Conservation (phyloP, 2,113 vertebrate species). For the Chlorocebus sabaeus region DNA sequence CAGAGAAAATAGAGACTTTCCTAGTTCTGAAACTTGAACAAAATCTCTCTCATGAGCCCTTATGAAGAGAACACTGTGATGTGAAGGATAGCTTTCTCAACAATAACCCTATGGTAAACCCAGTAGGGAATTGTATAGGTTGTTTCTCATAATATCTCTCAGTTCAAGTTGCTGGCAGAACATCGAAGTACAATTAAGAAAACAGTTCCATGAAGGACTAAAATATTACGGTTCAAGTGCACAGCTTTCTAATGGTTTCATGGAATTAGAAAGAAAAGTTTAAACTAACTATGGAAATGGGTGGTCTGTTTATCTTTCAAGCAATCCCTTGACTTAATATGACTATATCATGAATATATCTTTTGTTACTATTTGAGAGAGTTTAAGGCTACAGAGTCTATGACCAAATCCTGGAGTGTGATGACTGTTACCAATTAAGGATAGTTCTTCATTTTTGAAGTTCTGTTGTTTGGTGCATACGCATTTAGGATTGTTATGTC, state of each 20-base stretch:
- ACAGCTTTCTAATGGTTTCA: slow-evolving; percentile 33
- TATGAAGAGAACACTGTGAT: background rate
- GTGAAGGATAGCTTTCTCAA: background rate
- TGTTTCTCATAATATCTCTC: background rate
- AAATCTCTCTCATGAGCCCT: background rate
- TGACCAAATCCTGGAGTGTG: background rate
- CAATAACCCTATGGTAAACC: background rate
- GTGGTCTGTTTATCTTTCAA: background rate
- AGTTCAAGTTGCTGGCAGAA: slow-evolving; percentile 31
- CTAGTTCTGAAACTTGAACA: slow-evolving; percentile 23
- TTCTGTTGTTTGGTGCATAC: background rate
- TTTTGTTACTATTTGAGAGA: background rate
- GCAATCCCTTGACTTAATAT: background rate
- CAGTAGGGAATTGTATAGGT: background rate
- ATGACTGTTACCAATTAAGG: background rate
- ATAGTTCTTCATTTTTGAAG: background rate
- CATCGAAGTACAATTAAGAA: slow-evolving; percentile 4
- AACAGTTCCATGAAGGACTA: background rate
- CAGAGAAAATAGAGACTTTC: slow-evolving; percentile 15
- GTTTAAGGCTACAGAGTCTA: background rate
- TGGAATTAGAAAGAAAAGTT: slow-evolving; percentile 41
- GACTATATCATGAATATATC: background rate
- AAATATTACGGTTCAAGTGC: background rate
- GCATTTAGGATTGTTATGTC: background rate
- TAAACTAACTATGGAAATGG: slow-evolving; percentile 30